Base-by-base conservation (phyloP, 2,113 vertebrate species). In the Copsychus sechellarum region DNA sequence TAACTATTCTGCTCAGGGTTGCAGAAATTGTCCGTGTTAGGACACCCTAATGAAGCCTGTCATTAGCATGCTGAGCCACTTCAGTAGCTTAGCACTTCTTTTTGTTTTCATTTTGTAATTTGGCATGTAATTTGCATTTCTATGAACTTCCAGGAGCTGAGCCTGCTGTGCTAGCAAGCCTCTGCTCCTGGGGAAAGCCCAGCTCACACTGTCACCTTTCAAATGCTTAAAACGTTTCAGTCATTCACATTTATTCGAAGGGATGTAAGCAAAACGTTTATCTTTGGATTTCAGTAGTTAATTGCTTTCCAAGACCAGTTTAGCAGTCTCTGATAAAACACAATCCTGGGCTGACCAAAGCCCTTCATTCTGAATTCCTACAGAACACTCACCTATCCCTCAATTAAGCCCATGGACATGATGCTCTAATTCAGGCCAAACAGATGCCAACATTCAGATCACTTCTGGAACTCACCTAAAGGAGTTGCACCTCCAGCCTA, bases 121-220 rank as follows among this genome's bases (percentile, higher is more conserved):
- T 95, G 56, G 51, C 58, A 60, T 34, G 36, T 18, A 18, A 97
- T 96, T 96, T 94, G 85, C 90, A 93, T 96, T 88, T 93, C 90
- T 77, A 58, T 95, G 81, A 77, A 66, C 50, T 42, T 57, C 54
- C 34, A 77, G 33, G 42, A 77, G 24, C 38, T 70, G 13, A 86
- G 43, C 34, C 66, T 57, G 38, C 79, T 77, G 74, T 54, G 84
- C 42, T 82, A 85, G 70, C 33, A 60, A 93, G 22, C 57, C 57
- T 48, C 69, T 54, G 58, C 42, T 76, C 21, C 28, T 0, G 0
- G 14, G 34, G 16, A 89, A 69, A 76, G 36, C 38, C 17, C 1
- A 76, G 77, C 66, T 87, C 61, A 16, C 20, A 8, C 34, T 17
- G 23, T n/a, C 53, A 76, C 57, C n/a, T 48, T 79, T 31, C 72